Evolutionary conservation across 1,140 invertebrate species (phyloP), one percentile per base, ranked within the genome.

Genomic region (Euglossa dilemma): DNA sequence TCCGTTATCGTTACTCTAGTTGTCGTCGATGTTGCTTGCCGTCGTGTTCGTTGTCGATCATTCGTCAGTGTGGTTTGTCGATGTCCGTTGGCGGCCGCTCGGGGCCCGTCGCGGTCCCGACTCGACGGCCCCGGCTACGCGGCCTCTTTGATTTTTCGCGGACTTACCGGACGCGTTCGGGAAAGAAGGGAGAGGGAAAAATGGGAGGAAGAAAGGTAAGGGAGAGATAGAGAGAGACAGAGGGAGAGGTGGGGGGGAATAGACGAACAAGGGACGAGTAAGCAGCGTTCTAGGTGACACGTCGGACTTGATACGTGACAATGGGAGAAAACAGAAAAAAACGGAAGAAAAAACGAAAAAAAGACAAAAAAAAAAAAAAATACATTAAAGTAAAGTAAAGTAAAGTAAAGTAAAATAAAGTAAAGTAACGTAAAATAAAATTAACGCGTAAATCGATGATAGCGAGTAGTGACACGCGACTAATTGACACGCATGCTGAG

Each of bases 221-320:
- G 52, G 56, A 56, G n/a, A 54, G n/a, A 71, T 12, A 4, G 20
- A 28, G 50, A 54, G 20, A 43, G 36, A 14, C 4, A 11, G 12
- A 11, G 28, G 12, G 66, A 63, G 45, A n/a, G n/a, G n/a, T n/a
- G 59, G 56, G 45, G 28, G 43, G 6, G 28, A 16, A 45, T 28
- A 76, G 45, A 25, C 14, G 75, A 67, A 6, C 16, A 50, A 28
- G 23, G 16, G 16, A 47, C 12, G 5, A 47, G 20, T n/a, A 59
- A n/a, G 4, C 16, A 63, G 43, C 28, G 64, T 66, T 45, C 70
- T 50, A 47, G 18, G 64, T 14, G 43, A 78, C 5, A 69, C 66
- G 54, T 69, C 76, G 76, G 52, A 59, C 36, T 79, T 36, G 66
- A 79, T 50, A n/a, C 66, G 67, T 43, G 67, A 71, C n/a, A 71